Base-by-base conservation (phyloP, 2,113 vertebrate species). In the Crotalus tigris region DNA sequence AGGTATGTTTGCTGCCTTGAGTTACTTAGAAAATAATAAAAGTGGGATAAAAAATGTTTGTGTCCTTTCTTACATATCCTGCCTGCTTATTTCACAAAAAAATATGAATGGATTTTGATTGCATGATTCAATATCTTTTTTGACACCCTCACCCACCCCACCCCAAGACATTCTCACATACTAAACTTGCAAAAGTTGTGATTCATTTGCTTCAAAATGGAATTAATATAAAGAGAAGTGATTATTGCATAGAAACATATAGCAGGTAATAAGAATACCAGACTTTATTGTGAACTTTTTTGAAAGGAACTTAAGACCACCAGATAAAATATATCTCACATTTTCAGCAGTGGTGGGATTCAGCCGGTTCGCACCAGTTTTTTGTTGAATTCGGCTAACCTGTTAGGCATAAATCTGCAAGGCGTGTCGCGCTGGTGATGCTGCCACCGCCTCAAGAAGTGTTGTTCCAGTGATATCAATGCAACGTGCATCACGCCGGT, bases 251-350 rank as follows among this genome's bases (percentile, higher is more conserved):
- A 92, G 85, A 94, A 58, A 59, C 1, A 69, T 12, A 19, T 3
- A 0, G 0, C 17, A 39, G 6, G 3, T 54, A 85, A 2, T 91
- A 39, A 94, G 44, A 2, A 95, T 57, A 46, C 9, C 61, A 33
- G n/a, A 94, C 24, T 5, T 39, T 86, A 15, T 91, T 19, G 90
- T 93, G 57, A 93, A 61, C 59, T 53, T 33, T 33, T 91, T 92
- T 88, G 33, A 92, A 93, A 24, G 9, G 91, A 90, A 2, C 10
- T 91, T 1, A 0, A 26, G 92, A 92, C 33, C 33, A 33, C 81
- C 93, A 54, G 87, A 94, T 94, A 93, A 88, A 8, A 86, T 85
- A 58, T 0, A 0, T 0, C 6, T 0, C 0, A 5, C 8, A 26
- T 49, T 69, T 69, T 51, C 49, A 51, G 49, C 8, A 9, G 49